Percentiles rank a stretch among this genome's conserved stretches.
Conservation (phyloP, 2,888 invertebrate genomes). For the Linnaemya vulpina region DNA sequence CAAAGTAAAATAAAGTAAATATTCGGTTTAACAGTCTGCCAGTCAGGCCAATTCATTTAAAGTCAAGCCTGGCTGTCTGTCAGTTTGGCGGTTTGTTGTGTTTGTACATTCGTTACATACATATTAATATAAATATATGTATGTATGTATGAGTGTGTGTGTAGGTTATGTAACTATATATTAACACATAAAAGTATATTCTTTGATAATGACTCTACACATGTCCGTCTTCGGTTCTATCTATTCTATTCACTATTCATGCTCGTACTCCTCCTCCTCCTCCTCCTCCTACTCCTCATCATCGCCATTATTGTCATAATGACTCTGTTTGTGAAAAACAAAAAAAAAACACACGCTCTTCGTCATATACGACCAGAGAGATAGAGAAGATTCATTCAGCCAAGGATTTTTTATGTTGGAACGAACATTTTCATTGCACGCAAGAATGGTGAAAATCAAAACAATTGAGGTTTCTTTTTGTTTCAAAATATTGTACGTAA, state of each 20-base stretch:
- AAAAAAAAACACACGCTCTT: not conserved
- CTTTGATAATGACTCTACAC: slow-evolving; percentile 6
- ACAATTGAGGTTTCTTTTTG: slow-evolving; percentile 61
- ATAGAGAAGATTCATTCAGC: slow-evolving; percentile 50
- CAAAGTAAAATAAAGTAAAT: slow-evolving; percentile 17
- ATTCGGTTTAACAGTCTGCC: slow-evolving; percentile 24
- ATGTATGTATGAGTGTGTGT: not conserved
- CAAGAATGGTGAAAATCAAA: slow-evolving; percentile 69
- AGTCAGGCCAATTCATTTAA: slow-evolving; percentile 4
- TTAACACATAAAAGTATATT: not conserved
- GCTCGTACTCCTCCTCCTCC: slow-evolving; percentile 47
- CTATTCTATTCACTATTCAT: slow-evolving; percentile 56
- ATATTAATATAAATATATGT: not conserved
- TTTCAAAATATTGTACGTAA: slow-evolving; percentile 6
- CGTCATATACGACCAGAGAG: not conserved
- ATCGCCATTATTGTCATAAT: slow-evolving; percentile 34
- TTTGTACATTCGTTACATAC: not conserved
- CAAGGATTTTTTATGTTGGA: slow-evolving; percentile 45
- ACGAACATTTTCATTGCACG: slow-evolving; percentile 67
- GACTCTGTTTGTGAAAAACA: slow-evolving; percentile 45
- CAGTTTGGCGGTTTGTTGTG: slow-evolving; percentile 3
- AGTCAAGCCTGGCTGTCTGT: slow-evolving; percentile 14
- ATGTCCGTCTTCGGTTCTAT: slow-evolving; percentile 2
- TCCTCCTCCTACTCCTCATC: slow-evolving; percentile 50
- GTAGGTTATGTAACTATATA: not conserved